phyloP scores from a whole-genome alignment of 2,888 invertebrate genomes.

The Rambutsinella grinnellia region DNA sequence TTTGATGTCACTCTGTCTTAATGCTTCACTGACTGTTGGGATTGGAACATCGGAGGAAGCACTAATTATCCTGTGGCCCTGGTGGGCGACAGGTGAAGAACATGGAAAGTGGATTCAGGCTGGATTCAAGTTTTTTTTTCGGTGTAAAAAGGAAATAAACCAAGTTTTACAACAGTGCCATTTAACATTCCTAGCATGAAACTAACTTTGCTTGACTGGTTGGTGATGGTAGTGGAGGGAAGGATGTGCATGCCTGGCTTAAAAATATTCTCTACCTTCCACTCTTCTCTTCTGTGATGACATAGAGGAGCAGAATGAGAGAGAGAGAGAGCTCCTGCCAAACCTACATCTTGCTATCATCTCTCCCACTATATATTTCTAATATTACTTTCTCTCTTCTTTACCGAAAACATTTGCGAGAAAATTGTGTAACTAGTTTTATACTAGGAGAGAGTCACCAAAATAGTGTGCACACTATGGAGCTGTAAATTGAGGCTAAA shows the following conservation, averaged over 20 bases:
- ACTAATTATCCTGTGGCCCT: constrained; percentile 58
- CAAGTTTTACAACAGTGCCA: constrained; percentile 49
- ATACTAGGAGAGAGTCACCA: no score
- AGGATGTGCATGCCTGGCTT: background rate
- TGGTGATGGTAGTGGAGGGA: background rate
- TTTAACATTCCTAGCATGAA: constrained; percentile 54
- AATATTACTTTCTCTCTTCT: no score
- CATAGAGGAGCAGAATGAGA: background rate
- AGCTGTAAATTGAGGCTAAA: constrained; percentile 43
- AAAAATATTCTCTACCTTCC: constrained; percentile 1
- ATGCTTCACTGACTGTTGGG: constrained; percentile 54
- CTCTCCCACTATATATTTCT: no score
- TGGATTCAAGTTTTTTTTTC: background rate
- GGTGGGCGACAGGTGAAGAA: constrained; percentile 58
- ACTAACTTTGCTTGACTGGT: constrained; percentile 23
- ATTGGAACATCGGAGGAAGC: constrained; percentile 57
- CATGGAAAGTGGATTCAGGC: constrained; percentile 58
- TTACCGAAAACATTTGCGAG: no score
- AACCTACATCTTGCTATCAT: background rate
- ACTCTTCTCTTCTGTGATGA: constrained; percentile 1
- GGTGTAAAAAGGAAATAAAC: constrained; percentile 47
- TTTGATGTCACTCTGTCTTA: constrained; percentile 58
- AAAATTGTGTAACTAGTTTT: no score
- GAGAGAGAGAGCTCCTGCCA: background rate
- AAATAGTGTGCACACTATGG: no score